A percentile compares a stretch with the other conserved stretches of the same genome.
Evolutionary conservation across 2,113 vertebrate species (phyloP).

Genomic region (Turdus rufiventris): DNA sequence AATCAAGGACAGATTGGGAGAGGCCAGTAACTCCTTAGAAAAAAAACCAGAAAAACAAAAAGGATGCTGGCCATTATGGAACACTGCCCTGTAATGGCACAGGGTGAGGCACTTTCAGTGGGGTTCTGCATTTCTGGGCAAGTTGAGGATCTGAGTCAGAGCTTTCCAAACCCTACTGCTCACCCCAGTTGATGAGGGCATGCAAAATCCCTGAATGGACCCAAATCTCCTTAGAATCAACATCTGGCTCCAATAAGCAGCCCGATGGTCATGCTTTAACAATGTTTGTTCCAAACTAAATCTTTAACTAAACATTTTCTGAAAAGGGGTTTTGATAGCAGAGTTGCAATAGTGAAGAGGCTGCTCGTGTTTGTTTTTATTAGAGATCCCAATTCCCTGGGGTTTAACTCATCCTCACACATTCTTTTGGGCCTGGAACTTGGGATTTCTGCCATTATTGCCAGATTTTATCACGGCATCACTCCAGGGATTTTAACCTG

Average conservation of each 20-base stretch:
- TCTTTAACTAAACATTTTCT: slow-evolving; percentile 68
- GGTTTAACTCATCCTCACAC: slow-evolving; percentile 58
- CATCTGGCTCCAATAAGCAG: slow-evolving; percentile 85
- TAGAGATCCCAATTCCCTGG: slow-evolving; percentile 42
- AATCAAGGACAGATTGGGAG: background rate
- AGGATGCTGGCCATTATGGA: background rate
- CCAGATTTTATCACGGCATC: background rate
- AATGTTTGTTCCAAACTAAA: slow-evolving; percentile 61
- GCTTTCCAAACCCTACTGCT: slow-evolving; percentile 64
- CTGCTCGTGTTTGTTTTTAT: slow-evolving; percentile 53
- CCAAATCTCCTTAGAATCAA: slow-evolving; percentile 68
- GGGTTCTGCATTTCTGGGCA: slow-evolving; percentile 41
- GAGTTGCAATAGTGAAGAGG: slow-evolving; percentile 43
- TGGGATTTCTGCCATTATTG: background rate
- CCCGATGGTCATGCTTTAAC: slow-evolving; percentile 61
- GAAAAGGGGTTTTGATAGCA: slow-evolving; percentile 50
- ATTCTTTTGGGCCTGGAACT: background rate
- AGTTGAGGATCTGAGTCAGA: slow-evolving; percentile 52
- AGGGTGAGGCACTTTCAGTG: slow-evolving; percentile 29
- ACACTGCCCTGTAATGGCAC: background rate
- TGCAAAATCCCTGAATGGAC: slow-evolving; percentile 75
- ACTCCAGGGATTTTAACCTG: background rate
- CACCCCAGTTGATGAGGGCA: slow-evolving; percentile 71
- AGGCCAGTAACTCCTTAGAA: background rate
- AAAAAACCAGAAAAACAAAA: background rate